These are phyloP conservation scores for Dasypolia templi DNA, from an alignment of 2,888 invertebrate species.

Conservation along the genomic window DNA sequence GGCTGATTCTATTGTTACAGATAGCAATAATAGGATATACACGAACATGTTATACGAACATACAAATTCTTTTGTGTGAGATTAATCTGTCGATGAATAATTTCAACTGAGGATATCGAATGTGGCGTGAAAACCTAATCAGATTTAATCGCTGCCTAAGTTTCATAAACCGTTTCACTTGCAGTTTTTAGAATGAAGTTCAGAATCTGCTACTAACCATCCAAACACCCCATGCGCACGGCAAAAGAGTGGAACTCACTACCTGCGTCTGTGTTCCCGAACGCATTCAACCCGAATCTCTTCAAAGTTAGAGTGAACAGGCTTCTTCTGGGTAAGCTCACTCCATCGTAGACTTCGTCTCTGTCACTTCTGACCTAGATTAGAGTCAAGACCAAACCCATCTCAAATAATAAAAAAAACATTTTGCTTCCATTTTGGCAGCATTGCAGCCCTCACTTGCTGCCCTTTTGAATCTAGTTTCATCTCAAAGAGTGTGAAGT, in stretches of 20 bases:
- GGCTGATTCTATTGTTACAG: slow-evolving; percentile 3
- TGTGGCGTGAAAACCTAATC: slow-evolving; percentile 22
- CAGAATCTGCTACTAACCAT: neutral
- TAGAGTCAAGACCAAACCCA: no score
- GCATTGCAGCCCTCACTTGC: no score
- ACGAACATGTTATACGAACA: slow-evolving; percentile 28
- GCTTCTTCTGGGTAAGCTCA: no score
- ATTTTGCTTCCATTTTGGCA: neutral
- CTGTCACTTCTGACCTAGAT: no score
- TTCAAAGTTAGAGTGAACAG: no score
- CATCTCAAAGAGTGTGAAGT: neutral
- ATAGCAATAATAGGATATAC: slow-evolving; percentile 31
- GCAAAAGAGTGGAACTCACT: no score
- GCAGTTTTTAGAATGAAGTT: neutral
- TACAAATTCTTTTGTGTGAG: slow-evolving; percentile 14
- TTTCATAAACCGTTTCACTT: slow-evolving; percentile 9
- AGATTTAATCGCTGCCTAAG: slow-evolving; percentile 17
- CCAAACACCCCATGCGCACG: no score
- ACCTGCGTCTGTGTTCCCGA: no score
- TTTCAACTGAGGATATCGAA: slow-evolving; percentile 28
- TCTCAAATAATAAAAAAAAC: no score
- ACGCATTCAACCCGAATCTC: no score
- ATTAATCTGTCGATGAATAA: neutral
- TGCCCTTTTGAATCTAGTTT: neutral
- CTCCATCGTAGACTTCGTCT: no score